Conservation (phyloP, 2,888 invertebrate species). For the Rutpela maculata region DNA sequence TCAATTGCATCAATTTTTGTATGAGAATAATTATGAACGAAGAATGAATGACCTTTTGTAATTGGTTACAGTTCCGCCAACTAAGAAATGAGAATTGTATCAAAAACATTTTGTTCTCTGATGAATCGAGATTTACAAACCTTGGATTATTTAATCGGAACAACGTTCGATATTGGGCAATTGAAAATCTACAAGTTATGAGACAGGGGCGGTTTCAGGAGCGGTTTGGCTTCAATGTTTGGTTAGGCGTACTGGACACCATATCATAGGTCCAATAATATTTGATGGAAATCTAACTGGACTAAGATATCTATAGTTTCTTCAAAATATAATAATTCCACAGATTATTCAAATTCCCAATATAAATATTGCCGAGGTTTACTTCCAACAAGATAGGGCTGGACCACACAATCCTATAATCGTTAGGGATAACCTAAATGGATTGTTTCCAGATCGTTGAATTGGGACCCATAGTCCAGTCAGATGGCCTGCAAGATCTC, state of each 20-base stretch:
- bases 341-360: background rate
- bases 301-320: background rate
- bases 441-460: background rate
- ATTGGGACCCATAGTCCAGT: background rate
- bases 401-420: background rate
- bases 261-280: background rate
- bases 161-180: background rate
- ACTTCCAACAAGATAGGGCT: too few species aligned
- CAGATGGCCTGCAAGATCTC: too few species aligned
- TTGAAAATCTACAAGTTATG: background rate
- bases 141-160: background rate
- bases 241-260: background rate
- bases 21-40: too few species aligned
- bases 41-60: too few species aligned
- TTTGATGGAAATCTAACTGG: background rate
- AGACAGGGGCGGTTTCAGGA: background rate
- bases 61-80: too few species aligned
- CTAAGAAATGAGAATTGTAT: too few species aligned
- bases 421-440: too few species aligned
- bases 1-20: too few species aligned
- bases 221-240: background rate
- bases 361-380: too few species aligned
- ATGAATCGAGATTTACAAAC: too few species aligned
- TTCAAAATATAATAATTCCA: background rate
- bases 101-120: too few species aligned